A percentile compares a stretch with the other conserved stretches of the same genome.
Conservation (phyloP, 2,113 vertebrate genomes). For the Sciurus niger region DNA sequence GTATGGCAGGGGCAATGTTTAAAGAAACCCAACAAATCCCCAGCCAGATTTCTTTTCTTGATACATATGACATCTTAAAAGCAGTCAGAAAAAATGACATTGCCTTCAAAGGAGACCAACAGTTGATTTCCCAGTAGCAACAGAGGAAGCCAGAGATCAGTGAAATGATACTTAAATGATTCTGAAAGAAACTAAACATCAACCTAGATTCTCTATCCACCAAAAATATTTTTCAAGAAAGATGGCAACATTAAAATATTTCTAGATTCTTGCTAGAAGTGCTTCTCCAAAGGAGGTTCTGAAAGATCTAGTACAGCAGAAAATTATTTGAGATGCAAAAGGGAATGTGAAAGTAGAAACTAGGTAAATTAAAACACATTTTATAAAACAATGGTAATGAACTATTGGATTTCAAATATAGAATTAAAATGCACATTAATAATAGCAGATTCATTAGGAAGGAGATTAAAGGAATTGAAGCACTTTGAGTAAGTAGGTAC, state of each 20-base stretch:
- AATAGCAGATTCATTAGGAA: slow-evolving; percentile 13
- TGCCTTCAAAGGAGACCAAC: slow-evolving; percentile 22
- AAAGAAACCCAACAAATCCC: neutral
- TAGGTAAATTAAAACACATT: slow-evolving; percentile 32
- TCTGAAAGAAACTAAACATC: slow-evolving; percentile 49
- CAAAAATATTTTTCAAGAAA: slow-evolving; percentile 41
- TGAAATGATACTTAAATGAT: neutral
- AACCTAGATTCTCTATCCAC: slow-evolving; percentile 33
- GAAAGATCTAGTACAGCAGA: neutral
- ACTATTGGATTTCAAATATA: neutral
- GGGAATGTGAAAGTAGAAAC: slow-evolving; percentile 30
- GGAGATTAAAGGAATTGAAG: slow-evolving; percentile 18
- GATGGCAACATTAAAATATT: slow-evolving; percentile 29
- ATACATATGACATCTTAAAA: slow-evolving; percentile 19
- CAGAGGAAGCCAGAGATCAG: slow-evolving; percentile 33
- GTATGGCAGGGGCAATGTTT: slow-evolving; percentile 10
- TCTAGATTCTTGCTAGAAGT: neutral
- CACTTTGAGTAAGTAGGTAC: slow-evolving; percentile 3
- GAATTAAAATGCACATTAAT: slow-evolving; percentile 46
- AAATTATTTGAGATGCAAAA: slow-evolving; percentile 61
- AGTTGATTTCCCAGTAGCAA: slow-evolving; percentile 21
- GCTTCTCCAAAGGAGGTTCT: slow-evolving; percentile 18
- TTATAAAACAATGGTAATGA: slow-evolving; percentile 23
- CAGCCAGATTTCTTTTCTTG: neutral
- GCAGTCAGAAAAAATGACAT: neutral